Evolutionary conservation across 2,113 vertebrate genomes (phyloP).

Genomic region (Proterorhinus semilunaris): DNA sequence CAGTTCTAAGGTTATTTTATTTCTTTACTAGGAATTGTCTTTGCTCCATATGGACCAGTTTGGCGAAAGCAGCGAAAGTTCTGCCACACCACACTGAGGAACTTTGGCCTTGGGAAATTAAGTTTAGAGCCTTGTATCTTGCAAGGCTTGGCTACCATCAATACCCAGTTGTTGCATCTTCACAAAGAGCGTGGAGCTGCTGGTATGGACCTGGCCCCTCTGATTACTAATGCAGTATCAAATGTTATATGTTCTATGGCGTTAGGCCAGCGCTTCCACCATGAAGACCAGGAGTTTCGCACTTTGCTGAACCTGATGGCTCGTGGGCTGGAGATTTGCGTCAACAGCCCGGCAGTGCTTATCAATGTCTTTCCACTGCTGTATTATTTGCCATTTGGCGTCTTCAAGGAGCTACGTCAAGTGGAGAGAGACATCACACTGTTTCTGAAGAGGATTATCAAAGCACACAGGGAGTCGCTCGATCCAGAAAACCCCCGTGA

Average conservation of each 20-base stretch:
- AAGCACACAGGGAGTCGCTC: conserved; percentile 80
- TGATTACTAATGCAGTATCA: conserved; percentile 85
- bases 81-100: conserved; percentile 86
- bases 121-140: conserved; percentile 90
- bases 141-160: conserved; percentile 82
- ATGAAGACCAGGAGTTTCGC: conserved; percentile 83
- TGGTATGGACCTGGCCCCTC: conserved; percentile 75
- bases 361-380: conserved; percentile 88
- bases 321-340: conserved; percentile 82
- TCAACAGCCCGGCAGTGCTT: conserved; percentile 82
- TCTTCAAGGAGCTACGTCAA: conserved; percentile 84
- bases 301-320: conserved; percentile 84
- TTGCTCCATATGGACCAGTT: conserved; percentile 87
- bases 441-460: conserved; percentile 90
- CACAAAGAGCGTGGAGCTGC: conserved; percentile 39
- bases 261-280: conserved; percentile 87
- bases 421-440: conserved; percentile 84
- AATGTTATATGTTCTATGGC: conserved; percentile 93
- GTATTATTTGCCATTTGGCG: conserved; percentile 88
- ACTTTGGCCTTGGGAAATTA: conserved; percentile 88
- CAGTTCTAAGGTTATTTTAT: conserved; percentile 1
- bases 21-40: conserved; percentile 85
- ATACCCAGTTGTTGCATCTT: conserved; percentile 81
- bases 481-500: conserved; percentile 85
- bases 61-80: conserved; percentile 94